phyloP scores from a whole-genome alignment of 2,113 vertebrate species.

The Anser brachyrhynchus region DNA sequence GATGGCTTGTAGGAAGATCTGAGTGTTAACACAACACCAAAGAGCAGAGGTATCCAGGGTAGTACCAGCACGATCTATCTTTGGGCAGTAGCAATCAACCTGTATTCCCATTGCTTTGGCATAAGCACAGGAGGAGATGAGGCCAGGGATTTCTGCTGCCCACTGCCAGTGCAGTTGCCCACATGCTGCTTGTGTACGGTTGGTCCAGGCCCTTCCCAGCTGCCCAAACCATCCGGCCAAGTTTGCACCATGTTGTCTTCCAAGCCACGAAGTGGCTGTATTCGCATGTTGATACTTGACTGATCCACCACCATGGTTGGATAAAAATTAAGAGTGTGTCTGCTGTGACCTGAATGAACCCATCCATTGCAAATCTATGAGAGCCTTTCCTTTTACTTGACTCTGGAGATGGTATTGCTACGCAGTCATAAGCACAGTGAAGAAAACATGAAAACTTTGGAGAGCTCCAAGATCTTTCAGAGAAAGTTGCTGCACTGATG shows the following conservation, averaged over 20 bases:
- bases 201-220: background rate
- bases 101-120: background rate
- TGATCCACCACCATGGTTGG: background rate
- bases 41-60: background rate
- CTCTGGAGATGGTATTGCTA: background rate
- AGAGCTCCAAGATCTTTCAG: background rate
- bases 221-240: background rate
- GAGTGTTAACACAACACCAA: background rate
- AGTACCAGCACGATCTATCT: background rate
- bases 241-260: background rate
- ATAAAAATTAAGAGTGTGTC: background rate
- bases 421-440: background rate
- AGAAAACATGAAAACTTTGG: background rate
- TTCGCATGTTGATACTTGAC: background rate
- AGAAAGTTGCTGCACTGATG: background rate
- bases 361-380: background rate
- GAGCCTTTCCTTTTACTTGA: accelerated
- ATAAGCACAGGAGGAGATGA: background rate
- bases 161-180: accelerated
- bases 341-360: background rate
- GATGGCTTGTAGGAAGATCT: background rate
- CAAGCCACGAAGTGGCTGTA: background rate
- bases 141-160: background rate
- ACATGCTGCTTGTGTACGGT: background rate
- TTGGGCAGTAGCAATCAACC: background rate